Conservation (phyloP, 2,797 vertebrate genomes). For the Ctenopoma kingsleyae region DNA sequence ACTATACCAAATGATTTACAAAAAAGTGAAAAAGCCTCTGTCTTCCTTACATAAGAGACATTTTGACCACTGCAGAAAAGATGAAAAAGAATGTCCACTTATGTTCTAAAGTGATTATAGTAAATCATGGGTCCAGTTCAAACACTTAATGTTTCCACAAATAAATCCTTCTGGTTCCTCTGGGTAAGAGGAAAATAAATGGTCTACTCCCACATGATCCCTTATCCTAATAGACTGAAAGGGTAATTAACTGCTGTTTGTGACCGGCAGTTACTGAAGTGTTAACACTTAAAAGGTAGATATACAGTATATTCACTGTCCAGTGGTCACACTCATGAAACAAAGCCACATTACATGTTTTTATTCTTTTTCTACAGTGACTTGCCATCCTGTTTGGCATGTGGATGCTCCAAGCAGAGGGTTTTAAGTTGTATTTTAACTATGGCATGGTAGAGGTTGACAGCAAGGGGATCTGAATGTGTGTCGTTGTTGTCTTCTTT, state of each 20-base stretch:
- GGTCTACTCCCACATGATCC: conserved; percentile 44
- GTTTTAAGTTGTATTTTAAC: conserved; percentile 60
- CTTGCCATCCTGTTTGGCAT: conserved; percentile 34
- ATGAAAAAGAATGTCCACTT: conserved; percentile 9
- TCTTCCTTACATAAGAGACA: too few species aligned
- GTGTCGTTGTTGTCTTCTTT: conserved; percentile 23
- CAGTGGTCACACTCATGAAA: background rate
- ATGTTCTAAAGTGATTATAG: conserved; percentile 3
- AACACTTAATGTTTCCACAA: conserved; percentile 29
- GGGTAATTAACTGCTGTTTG: conserved; percentile 57
- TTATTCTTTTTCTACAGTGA: conserved; percentile 35
- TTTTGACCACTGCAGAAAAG: background rate
- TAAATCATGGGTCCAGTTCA: conserved; percentile 8
- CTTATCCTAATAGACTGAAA: conserved; percentile 45
- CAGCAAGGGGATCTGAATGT: conserved; percentile 47
- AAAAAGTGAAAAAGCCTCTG: too few species aligned
- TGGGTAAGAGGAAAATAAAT: conserved; percentile 57
- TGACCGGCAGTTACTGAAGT: conserved; percentile 49
- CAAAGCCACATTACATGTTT: conserved; percentile 1
- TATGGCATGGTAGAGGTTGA: conserved; percentile 46
- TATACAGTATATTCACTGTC: conserved; percentile 8
- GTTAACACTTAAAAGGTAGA: conserved; percentile 10
- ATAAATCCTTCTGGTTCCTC: conserved; percentile 39
- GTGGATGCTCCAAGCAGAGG: conserved; percentile 41
- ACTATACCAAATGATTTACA: background rate